Percentiles rank a stretch among this genome's conserved stretches.
Evolutionary conservation across 2,113 vertebrate species (phyloP).

Genomic region (Archilochus colubris): DNA sequence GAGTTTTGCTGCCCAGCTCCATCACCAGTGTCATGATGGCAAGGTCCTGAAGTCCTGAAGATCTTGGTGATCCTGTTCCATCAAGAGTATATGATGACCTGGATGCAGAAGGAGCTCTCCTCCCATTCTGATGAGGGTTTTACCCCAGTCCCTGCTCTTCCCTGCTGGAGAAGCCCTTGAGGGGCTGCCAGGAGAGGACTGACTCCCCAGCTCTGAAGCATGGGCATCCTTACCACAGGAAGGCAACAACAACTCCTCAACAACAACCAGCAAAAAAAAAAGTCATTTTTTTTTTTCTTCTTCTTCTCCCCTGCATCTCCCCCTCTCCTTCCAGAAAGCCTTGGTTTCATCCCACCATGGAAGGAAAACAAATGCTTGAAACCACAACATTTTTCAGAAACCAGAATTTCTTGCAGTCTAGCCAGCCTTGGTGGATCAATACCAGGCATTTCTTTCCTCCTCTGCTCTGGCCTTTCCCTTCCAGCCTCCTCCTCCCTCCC

Average conservation of each 20-base stretch:
- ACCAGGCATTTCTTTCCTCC: constrained; percentile 60
- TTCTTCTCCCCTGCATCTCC: background rate
- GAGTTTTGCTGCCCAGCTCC: background rate
- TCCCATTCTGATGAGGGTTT: background rate
- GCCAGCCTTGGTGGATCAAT: constrained; percentile 60
- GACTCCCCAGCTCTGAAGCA: background rate
- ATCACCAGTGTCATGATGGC: background rate
- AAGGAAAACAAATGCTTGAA: constrained; percentile 69
- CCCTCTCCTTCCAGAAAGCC: constrained; percentile 47
- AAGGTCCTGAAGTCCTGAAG: background rate
- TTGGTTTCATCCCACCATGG: constrained; percentile 64
- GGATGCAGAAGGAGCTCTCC: background rate
- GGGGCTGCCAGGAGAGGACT: background rate
- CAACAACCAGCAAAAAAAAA: background rate
- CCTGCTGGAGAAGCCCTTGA: background rate
- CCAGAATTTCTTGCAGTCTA: constrained; percentile 68
- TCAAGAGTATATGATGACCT: background rate
- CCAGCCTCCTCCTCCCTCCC: constrained; percentile 7
- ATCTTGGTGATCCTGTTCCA: background rate
- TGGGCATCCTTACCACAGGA: background rate
- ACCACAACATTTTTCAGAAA: constrained; percentile 69
- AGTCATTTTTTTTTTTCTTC: constrained; percentile 1
- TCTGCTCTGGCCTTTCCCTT: constrained; percentile 59
- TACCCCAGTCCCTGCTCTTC: background rate
- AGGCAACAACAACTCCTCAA: background rate